Evolutionary conservation across 2,797 vertebrate genomes (phyloP).

Genomic region (Leptodactylus fallax): DNA sequence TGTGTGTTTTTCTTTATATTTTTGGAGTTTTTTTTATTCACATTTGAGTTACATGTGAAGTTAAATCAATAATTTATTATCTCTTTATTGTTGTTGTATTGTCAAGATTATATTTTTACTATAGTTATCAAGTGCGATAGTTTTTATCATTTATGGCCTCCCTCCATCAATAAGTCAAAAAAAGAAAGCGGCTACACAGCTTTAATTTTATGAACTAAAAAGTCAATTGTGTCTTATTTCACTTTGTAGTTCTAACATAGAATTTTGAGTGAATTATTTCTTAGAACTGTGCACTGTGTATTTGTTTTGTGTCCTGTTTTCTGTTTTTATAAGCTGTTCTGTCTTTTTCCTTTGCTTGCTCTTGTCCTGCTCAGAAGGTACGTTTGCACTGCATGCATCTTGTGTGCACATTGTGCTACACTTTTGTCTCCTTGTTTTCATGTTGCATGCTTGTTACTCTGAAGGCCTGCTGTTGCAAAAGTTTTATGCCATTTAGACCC

Average conservation of each 20-base stretch:
- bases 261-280: too few species aligned
- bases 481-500: too few species aligned
- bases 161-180: too few species aligned
- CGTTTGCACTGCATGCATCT: slow-evolving; percentile 71
- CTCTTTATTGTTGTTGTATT: too few species aligned
- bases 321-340: slow-evolving; percentile 75
- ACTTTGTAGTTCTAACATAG: background rate
- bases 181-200: background rate
- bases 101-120: too few species aligned
- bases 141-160: too few species aligned
- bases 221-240: background rate
- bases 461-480: too few species aligned
- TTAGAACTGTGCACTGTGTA: background rate
- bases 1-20: too few species aligned
- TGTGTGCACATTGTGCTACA: slow-evolving; percentile 27
- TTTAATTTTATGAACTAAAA: background rate
- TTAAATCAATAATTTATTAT: too few species aligned
- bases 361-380: slow-evolving; percentile 96
- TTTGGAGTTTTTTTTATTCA: too few species aligned
- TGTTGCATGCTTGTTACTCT: background rate
- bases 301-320: slow-evolving; percentile 30
- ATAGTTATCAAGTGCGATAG: too few species aligned
- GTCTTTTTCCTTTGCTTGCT: slow-evolving; percentile 83
- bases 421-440: background rate
- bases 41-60: too few species aligned